A percentile compares a stretch with the other conserved stretches of the same genome.
Evolutionary conservation across 2,797 vertebrate genomes (phyloP).

Genomic region (Sebastolobus alascanus): DNA sequence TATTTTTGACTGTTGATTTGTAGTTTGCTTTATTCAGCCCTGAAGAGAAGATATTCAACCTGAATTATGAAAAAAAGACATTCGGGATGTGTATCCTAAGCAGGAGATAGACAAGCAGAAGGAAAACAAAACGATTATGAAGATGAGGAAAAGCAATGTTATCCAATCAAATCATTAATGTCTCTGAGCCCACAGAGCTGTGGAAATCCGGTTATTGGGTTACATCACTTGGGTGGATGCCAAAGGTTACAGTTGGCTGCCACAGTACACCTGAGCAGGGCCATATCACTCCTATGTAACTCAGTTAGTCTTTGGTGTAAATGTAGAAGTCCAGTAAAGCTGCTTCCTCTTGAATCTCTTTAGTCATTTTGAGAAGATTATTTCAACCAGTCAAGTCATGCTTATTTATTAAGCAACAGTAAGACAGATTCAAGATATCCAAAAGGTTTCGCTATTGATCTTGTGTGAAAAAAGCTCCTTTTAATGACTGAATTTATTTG

Average conservation of each 20-base stretch:
- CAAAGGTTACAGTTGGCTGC: conserved; percentile 32
- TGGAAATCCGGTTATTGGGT: conserved; percentile 53
- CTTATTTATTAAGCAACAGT: too few relatives aligned
- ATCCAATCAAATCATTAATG: conserved; percentile 52
- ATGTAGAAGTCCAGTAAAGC: neutral
- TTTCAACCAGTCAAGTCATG: neutral
- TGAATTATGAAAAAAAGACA: neutral
- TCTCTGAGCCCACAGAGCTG: conserved; percentile 24
- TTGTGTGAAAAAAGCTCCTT: neutral
- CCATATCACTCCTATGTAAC: neutral
- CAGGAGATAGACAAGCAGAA: neutral
- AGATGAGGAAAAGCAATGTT: conserved; percentile 30
- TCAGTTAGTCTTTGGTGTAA: neutral
- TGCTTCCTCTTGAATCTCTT: neutral
- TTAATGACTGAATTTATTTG: neutral
- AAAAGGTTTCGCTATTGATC: neutral
- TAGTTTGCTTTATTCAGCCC: neutral
- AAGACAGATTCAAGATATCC: neutral
- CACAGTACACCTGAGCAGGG: neutral
- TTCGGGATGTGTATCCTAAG: neutral
- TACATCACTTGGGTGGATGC: conserved; percentile 45
- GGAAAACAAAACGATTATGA: conserved; percentile 47
- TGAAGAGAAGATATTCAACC: neutral
- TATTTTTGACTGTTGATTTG: neutral
- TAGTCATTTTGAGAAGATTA: neutral